Conservation (phyloP, 2,797 vertebrate species). For the Chelonia mydas region DNA sequence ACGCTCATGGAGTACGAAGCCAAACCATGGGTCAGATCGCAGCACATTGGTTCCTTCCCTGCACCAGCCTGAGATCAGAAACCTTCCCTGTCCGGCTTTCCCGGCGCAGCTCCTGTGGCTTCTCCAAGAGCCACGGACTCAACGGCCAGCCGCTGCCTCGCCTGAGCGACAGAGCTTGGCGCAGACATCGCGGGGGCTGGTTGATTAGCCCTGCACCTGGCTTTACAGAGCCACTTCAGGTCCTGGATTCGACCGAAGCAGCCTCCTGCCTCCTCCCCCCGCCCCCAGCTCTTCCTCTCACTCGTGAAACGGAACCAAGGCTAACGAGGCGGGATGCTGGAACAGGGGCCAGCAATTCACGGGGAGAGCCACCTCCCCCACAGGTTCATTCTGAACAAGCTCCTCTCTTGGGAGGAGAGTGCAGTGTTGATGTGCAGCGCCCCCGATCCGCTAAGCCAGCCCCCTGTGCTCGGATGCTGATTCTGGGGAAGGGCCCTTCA, state of each 20-base stretch:
- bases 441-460: no score
- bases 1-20: fast-evolving
- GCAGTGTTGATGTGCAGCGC: no score
- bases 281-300: background rate
- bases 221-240: background rate
- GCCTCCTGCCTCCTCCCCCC: background rate
- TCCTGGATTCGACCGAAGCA: background rate
- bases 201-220: background rate
- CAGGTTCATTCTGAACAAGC: background rate
- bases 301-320: background rate
- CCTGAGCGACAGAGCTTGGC: fast-evolving
- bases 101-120: fast-evolving
- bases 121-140: fast-evolving
- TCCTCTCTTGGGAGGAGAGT: background rate
- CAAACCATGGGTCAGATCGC: fast-evolving
- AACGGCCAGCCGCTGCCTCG: background rate
- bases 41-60: fast-evolving
- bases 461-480: no score
- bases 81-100: fast-evolving
- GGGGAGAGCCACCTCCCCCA: background rate
- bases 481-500: no score
- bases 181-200: background rate
- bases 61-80: fast-evolving
- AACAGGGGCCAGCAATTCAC: conserved; percentile 18
- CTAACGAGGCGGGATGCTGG: conserved; percentile 41